Evolutionary conservation across 2,113 vertebrate genomes (phyloP), one percentile per base, ranked within the genome.

Genomic region (Zootoca vivipara): DNA sequence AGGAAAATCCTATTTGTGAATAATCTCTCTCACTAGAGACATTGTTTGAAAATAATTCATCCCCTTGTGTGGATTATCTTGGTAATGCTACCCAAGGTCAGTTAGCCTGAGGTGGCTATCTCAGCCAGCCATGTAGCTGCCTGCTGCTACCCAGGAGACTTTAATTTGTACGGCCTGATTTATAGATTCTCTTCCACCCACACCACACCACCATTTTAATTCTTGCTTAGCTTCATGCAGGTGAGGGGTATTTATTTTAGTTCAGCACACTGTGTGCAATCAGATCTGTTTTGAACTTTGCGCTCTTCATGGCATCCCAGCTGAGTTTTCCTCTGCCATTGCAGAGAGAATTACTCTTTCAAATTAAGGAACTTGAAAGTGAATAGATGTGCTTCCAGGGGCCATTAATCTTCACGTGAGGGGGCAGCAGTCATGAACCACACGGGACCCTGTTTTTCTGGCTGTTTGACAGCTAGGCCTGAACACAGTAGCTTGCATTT

Each of bases 191-290:
- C 46, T 52, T 2, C 10, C 46, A 9, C 46, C n/a, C n/a, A n/a
- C n/a, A n/a, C n/a, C 46, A 30, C 89, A 81, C 8, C 0, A 0
- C 9, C 40, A 62, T 91, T 64, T 40, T 13, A 20, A 88, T 80
- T 87, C 83, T 70, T 65, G 92, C 91, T 96, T 70, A 62, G 92
- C 91, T 96, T 85, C 58, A 92, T 88, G 79, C 4, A 92, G 64
- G 9, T 72, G 58, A 85, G 87, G 90, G 15, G 86, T 22, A 78
- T 78, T 87, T 20, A 91, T 83, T 52, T 86, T 58, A 87, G 30
- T 0, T 4, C 69, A 86, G 58, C 0, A n/a, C 12, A 8, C 12
- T 77, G 13, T 70, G 22, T 52, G n/a, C 56, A 24, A 79, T 67
- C 40, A 79, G 64, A 77, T 85, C 30, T 46, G 46, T 58, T n/a